Base-by-base conservation (phyloP, 2,113 vertebrate genomes). In the Hucho hucho region DNA sequence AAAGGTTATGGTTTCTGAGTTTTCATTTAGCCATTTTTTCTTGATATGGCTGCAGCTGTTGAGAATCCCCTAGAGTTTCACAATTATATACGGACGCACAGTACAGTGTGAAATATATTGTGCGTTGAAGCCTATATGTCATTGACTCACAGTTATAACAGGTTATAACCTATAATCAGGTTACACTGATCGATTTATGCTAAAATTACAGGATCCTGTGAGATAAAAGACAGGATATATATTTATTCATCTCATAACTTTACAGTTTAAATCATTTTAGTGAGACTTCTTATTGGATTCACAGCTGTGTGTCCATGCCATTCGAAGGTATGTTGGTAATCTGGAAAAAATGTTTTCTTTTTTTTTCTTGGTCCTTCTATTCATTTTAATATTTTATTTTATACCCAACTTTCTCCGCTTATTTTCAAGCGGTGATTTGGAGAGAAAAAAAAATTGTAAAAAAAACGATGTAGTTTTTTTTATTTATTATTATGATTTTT, bases 351-450 rank as follows among this genome's bases (percentile, higher is more conserved):
- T 29, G 13, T 75, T 77, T 79, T 18, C 49, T 22, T 28, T 24
- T 77, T 83, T 76, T 73, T 73, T 58, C 26, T 43, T 43, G 37
- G 37, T 43, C 37, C 9, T 43, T 43, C 49, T 26, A 69, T 70
- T 63, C 58, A 59, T 49, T 47, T 70, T 18, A 32, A 13, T 46
- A 22, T 14, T 76, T 63, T 80, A 43, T 83, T 84, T 72, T 85
- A 84, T 80, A 82, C 81, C 83, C 80, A 82, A 71, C 73, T 74
- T 59, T 58, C 64, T 70, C 81, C 4, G 86, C 80, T 87, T 89
- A 86, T 89, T 88, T 64, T 87, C 79, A 86, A 89, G 86, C 81
- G 79, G 77, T 84, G 70, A 81, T 79, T 80, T 81, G 76, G 78
- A 80, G 75, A 76, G 13, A 20, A 49, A 47, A 56, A 32, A 61